These are phyloP conservation scores for Diorhabda sublineata DNA, from an alignment of 1,140 invertebrate genomes.

Conservation along the genomic window DNA sequence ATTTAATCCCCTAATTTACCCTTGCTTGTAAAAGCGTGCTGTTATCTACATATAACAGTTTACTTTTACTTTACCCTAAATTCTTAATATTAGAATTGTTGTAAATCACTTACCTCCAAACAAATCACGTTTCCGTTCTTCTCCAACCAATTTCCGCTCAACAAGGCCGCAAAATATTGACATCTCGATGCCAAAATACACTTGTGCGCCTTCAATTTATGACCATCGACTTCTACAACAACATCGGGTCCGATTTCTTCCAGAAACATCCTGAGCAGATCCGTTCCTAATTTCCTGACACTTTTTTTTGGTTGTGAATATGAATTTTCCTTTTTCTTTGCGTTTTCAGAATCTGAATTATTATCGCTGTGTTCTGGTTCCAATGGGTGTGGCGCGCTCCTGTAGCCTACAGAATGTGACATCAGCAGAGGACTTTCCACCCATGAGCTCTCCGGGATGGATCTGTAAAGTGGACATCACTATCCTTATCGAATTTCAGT, in stretches of 20 bases:
- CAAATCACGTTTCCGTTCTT: conserved; percentile 76
- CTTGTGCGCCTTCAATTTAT: conserved; percentile 79
- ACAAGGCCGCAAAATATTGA: conserved; percentile 85
- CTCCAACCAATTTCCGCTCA: conserved; percentile 78
- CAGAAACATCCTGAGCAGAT: conserved; percentile 82
- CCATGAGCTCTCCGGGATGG: conserved; percentile 61
- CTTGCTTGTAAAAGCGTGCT: no score
- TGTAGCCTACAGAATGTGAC: conserved; percentile 53
- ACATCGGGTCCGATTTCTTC: conserved; percentile 80
- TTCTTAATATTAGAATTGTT: no score
- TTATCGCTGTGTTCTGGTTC: conserved; percentile 37
- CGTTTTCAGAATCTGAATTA: conserved; percentile 25
- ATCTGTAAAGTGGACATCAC: conserved; percentile 16
- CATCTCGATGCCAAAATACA: conserved; percentile 84
- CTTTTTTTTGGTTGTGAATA: conserved; percentile 46
- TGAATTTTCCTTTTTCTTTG: conserved; percentile 14
- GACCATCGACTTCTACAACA: conserved; percentile 71
- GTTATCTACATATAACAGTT: no score
- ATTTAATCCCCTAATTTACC: no score
- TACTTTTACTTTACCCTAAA: no score
- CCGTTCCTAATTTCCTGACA: conserved; percentile 67
- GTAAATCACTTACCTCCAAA: conserved; percentile 30
- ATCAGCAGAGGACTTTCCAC: conserved; percentile 59
- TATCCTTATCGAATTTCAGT: no score
- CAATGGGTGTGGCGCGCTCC: conserved; percentile 43